These are phyloP conservation scores for Platygyra sinensis DNA, from an alignment of 64 coral and sea anemone species.

Conservation along the genomic window DNA sequence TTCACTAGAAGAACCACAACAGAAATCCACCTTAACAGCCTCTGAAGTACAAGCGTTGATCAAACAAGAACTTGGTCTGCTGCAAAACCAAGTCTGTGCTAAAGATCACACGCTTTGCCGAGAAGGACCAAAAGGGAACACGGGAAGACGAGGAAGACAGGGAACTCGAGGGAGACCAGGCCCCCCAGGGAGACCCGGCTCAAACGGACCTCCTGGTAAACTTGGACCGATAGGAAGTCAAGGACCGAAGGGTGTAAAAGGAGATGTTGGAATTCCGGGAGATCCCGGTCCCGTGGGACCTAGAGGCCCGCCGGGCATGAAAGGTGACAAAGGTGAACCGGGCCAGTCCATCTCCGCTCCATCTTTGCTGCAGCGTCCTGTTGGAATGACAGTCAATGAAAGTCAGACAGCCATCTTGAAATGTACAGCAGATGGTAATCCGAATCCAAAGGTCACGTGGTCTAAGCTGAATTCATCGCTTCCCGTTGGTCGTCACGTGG, in stretches of 20 bases:
- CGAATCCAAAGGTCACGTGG: constrained; percentile 50
- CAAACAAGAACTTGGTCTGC: constrained; percentile 15
- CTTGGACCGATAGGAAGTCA: constrained; percentile 25
- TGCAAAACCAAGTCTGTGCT: constrained; percentile 51
- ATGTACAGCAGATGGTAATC: constrained; percentile 54
- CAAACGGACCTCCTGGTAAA: constrained; percentile 53
- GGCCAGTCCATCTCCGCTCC: constrained; percentile 57
- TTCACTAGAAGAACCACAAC: not conserved
- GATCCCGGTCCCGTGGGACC: constrained; percentile 39
- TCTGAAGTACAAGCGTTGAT: constrained; percentile 9
- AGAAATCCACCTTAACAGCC: not conserved
- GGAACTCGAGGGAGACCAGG: constrained; percentile 40
- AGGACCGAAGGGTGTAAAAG: constrained; percentile 26
- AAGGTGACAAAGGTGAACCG: constrained; percentile 38
- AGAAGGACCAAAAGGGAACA: constrained; percentile 48
- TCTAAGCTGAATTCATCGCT: constrained; percentile 25
- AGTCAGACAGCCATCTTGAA: constrained; percentile 35
- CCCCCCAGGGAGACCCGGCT: constrained; percentile 24
- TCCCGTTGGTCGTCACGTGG: not conserved
- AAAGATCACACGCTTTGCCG: constrained; percentile 49
- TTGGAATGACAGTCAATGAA: constrained; percentile 32
- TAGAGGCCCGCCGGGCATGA: constrained; percentile 20
- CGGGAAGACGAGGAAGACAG: constrained; percentile 37
- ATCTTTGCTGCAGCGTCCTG: constrained; percentile 15
- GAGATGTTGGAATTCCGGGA: constrained; percentile 36